These are phyloP conservation scores for Panagrolaimus sp. DNA, from an alignment of 1,140 invertebrate species.

Conservation along the genomic window DNA sequence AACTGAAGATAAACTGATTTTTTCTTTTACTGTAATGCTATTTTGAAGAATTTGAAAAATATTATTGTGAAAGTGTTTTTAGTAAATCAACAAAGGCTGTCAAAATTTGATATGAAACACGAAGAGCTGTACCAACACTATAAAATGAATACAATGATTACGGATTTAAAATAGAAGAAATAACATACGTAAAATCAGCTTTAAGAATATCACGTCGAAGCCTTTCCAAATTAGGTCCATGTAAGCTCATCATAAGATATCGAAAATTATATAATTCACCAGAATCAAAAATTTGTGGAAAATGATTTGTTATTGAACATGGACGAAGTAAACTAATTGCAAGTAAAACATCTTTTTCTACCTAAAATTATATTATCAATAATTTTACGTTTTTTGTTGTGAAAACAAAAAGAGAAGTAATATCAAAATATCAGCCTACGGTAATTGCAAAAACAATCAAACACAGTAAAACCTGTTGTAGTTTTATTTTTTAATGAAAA, in stretches of 20 bases:
- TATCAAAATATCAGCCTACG: no score
- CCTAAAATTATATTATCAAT: no score
- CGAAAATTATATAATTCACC: not conserved
- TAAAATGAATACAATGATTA: not conserved
- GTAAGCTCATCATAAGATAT: conserved; percentile 9
- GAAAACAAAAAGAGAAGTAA: no score
- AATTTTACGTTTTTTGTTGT: no score
- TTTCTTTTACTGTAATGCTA: no score
- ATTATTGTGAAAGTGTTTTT: no score
- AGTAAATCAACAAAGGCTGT: not conserved
- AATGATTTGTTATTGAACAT: not conserved
- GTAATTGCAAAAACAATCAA: no score
- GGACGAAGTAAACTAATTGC: not conserved
- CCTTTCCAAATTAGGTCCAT: conserved; percentile 1
- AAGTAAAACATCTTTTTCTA: not conserved
- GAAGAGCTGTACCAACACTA: not conserved
- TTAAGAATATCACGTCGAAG: not conserved
- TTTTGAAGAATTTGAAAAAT: no score
- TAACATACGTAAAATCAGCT: not conserved
- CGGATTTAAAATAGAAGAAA: no score
- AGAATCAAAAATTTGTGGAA: conserved; percentile 6
- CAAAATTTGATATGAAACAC: conserved; percentile 3
- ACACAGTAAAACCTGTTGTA: no score
- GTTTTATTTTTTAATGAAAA: no score
- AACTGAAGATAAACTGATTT: no score